Evolutionary conservation across 2,797 vertebrate genomes (phyloP), one percentile per base, ranked within the genome.

Genomic region (Channa striata): DNA sequence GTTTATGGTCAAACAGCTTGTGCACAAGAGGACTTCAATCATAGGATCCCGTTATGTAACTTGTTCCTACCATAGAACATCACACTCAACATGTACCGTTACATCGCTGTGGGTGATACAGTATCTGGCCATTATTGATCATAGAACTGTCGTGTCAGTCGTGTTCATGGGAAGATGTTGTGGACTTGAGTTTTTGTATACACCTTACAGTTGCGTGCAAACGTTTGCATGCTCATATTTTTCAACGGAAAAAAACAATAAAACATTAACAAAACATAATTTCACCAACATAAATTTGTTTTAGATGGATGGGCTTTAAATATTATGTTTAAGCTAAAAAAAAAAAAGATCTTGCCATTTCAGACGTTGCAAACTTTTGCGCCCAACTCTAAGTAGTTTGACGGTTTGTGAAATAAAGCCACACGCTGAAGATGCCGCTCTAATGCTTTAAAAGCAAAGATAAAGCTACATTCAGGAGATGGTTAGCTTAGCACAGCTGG

Each of bases 21-120:
- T 30, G 30, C 23, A 50, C 49, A 61, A 20, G 53, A 42, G 52
- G 30, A 57, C 54, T 56, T 72, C 46, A 7, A 52, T 78, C 34
- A 56, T n/a, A n/a, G 68, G 42, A 44, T 54, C 40, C 66, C 63
- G 8, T 17, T 16, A 5, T 58, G 30, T 33, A 23, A 49, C 37
- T 48, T 50, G 23, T 70, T 47, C 25, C 51, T 16, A n/a, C 13
- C n/a, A 6, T 10, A 42, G 23, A 25, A 25, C 12, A 25, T 10
- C 14, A 14, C 2, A 33, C 49, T 4, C n/a, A 25, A 36, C 42
- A 19, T 17, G 6, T 21, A 52, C 58, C 36, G 33, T 57, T 12
- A 46, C 23, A 20, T 49, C 11, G 11, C 17, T 11, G 14, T 33
- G 50, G 48, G 11, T 5, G 17, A 1, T n/a, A 54, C 19, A 46